Evolutionary conservation across 2,113 vertebrate species (phyloP), one percentile per base, ranked within the genome.

Genomic region (Oncorhynchus nerka): DNA sequence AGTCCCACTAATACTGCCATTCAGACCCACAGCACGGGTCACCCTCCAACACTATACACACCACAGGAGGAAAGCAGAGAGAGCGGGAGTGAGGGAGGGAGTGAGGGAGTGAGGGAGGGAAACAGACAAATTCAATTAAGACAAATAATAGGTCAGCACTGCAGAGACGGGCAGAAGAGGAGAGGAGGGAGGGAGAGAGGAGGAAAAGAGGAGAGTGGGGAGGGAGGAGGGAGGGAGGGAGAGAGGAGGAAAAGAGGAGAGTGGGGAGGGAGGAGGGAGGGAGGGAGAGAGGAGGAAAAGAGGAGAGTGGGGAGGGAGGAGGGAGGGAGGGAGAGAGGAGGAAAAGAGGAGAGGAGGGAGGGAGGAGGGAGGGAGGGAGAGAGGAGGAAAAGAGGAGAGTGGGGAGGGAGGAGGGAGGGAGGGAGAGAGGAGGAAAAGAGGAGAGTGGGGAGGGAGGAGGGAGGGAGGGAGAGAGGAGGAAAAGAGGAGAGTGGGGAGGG

Each of bases 61-160:
- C 39, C 34, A 55, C 20, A 13, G 48, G 13, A 11, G 34, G 68
- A 22, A 12, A 16, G 34, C 5, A 24, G 24, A 0, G 26, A 73
- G 11, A 28, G 2, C 64, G 22, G 57, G 70, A 49, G 20, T 15
- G 8, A 45, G 48, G 55, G 59, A 48, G 34, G 24, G 67, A 71
- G 65, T 49, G 55, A 68, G 62, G 9, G 62, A 48, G 70, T 15
- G 22, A 61, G 26, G 39, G 39, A 39, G 39, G 45, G 5, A 75
- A 73, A 83, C 74, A 76, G 75, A 83, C 73, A 68, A 78, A 79
- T 79, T 79, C 76, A 87, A 82, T 85, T 78, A 83, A 74, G 75
- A 75, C 62, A 75, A 76, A 83, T 79, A 34, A 82, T 77, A 82
- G 81, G 79, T 83, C 79, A 80, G 70, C 70, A 78, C 71, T 32